Evolutionary conservation across 2,797 vertebrate genomes (phyloP), one percentile per base, ranked within the genome.

Genomic region (Microctenopoma steveboyesi): DNA sequence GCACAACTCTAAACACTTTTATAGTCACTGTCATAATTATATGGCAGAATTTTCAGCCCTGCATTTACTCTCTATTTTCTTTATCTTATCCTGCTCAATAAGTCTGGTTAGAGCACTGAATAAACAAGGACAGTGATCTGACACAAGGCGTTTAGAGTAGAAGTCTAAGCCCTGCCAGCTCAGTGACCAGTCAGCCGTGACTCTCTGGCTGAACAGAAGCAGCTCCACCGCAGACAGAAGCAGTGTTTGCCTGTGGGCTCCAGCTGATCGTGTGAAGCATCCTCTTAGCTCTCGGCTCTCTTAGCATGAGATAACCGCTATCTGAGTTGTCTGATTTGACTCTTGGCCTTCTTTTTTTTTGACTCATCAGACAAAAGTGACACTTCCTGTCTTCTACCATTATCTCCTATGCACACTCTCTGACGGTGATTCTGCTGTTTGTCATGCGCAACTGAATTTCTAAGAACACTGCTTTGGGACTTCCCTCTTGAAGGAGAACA

Each of bases 121-220:
- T 50, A 12, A 57, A 51, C 11, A 43, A 60, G 33, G 45, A 65
- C 30, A 49, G 65, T 7, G 33, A 37, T 25, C 30, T 7, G 10
- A 22, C n/a, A 39, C 42, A 28, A 58, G 45, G 53, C 27, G 56
- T 28, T 40, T 33, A 5, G 43, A 60, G 5, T 43, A 56, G 60
- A 48, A 53, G 75, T 57, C 51, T 50, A 49, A 46, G 49, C 62
- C 61, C 30, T 62, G 76, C 72, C 74, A 57, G 59, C 47, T 63
- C 43, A 56, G 62, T 75, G 65, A 64, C 39, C 45, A 64, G 59
- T 73, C 56, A 78, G 69, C 35, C 45, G n/a, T 62, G 69, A 64
- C n/a, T 5, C 43, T 63, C 73, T 75, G 63, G 25, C 66, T 33
- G 27, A 50, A 74, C 46, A n/a, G 27, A 54, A 68, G 76, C 49